Base-by-base conservation (phyloP, 2,797 vertebrate genomes). In the Peromyscus melanophrys region DNA sequence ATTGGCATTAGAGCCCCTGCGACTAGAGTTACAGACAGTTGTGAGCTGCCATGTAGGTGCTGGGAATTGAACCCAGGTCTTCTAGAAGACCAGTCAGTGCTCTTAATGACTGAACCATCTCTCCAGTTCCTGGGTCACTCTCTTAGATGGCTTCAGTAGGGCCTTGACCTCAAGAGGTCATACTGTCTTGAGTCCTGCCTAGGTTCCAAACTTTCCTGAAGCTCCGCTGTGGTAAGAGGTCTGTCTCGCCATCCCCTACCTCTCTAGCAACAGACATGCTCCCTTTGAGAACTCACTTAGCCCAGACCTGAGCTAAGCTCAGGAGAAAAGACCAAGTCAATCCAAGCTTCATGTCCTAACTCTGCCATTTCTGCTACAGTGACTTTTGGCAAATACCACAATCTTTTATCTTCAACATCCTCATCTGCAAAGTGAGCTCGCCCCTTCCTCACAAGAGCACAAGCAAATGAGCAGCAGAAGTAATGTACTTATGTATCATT, bases 401-500 rank as follows among this genome's bases (percentile, higher is more conserved):
- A 40, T 6, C 73, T n/a, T 29, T 14, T 61, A 40, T 71, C 23
- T 31, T 86, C 43, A 49, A 80, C 37, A 14, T 69, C 86, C 49
- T 19, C 1, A 1, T 37, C 43, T 78, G 12, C 34, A 23, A 86
- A 78, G 11, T 59, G 21, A 31, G 34, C 21, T 10, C 2, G 27
- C 31, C 10, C 63, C 49, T 49, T 78, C 43, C 88, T 69, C 49
- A 12, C 55, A 49, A 49, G 37, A 49, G 29, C n/a, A 14, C 6
- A 3, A 8, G 37, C 31, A 21, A 29, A 1, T 4, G 11, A 23
- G 59, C 0, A 17, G 25, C 46, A 67, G 40, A 31, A 25, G 3
- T 6, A 40, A 37, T 7, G 8, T 1, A 4, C 23, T 67, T 10
- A 49, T 0, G 10, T 5, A n/a, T 27, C 23, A 10, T 5, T 12